These are phyloP conservation scores for Aplocera efformata DNA, from an alignment of 2,888 invertebrate species.

Conservation along the genomic window DNA sequence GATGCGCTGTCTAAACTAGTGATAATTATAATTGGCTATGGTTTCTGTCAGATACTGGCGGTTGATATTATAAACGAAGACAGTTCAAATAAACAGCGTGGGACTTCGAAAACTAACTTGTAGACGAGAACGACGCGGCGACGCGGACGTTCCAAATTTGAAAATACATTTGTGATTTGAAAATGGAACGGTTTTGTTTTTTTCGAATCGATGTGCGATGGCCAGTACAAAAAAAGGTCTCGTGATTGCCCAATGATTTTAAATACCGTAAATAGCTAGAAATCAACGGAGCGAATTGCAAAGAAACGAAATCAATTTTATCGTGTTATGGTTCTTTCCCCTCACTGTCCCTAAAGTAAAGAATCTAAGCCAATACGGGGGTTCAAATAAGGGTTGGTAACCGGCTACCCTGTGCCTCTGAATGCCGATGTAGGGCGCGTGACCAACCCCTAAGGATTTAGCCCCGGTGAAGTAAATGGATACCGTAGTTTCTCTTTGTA, in stretches of 20 bases:
- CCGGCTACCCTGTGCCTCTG: constrained; percentile 12
- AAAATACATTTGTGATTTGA: not conserved
- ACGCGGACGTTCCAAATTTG: not conserved
- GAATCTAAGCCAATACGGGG: constrained; percentile 57
- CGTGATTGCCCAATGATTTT: not conserved
- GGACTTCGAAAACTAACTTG: not conserved
- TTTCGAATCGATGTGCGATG: too few species aligned
- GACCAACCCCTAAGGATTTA: constrained; percentile 29
- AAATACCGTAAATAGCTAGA: constrained; percentile 5
- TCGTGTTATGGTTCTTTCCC: constrained; percentile 13
- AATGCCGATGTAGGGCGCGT: constrained; percentile 23
- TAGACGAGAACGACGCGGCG: not conserved
- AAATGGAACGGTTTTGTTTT: constrained; percentile 1
- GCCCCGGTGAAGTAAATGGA: constrained; percentile 34
- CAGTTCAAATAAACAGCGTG: not conserved
- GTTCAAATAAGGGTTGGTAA: constrained; percentile 56
- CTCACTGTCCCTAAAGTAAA: constrained; percentile 32
- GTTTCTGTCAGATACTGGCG: constrained; percentile 12
- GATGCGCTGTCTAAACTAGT: constrained; percentile 30
- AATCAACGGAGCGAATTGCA: constrained; percentile 11
- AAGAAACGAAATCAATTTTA: constrained; percentile 19
- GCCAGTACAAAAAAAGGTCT: too few species aligned
- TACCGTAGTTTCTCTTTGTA: constrained; percentile 23
- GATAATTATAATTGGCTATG: constrained; percentile 42
- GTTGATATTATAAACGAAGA: constrained; percentile 4